These are phyloP conservation scores for Erythrolamprus reginae DNA, from an alignment of 2,113 vertebrate species.

Conservation along the genomic window DNA sequence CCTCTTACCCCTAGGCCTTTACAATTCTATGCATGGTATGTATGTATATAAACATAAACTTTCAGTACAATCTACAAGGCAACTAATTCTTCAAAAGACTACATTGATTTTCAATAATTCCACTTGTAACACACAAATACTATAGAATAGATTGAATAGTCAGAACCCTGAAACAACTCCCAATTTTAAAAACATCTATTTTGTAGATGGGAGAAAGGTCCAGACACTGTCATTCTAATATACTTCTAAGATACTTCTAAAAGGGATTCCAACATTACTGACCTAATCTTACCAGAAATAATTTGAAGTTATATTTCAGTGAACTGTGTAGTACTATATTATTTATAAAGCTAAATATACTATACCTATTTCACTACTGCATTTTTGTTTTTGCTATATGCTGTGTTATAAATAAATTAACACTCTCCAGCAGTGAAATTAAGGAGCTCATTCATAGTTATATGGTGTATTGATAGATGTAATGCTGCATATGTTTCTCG, in stretches of 20 bases:
- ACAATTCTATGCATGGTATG: too few relatives aligned
- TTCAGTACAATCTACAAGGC: neutral
- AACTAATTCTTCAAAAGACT: neutral
- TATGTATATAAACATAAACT: too few relatives aligned
- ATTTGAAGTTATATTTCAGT: neutral
- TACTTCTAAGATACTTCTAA: neutral
- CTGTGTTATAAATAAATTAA: neutral
- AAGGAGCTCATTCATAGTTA: neutral
- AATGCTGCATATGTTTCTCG: neutral
- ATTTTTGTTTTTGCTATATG: neutral
- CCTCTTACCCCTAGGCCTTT: too few relatives aligned
- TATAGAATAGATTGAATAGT: neutral
- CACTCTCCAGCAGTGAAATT: neutral
- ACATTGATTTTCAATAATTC: neutral
- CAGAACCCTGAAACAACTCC: neutral
- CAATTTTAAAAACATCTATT: neutral
- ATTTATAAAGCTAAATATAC: neutral
- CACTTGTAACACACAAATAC: neutral
- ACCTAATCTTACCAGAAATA: neutral
- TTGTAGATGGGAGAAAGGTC: neutral
- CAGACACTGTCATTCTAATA: neutral
- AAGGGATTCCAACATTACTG: neutral
- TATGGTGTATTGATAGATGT: neutral
- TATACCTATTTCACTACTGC: neutral
- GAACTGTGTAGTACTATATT: neutral